Evolutionary conservation across 2,888 invertebrate species (phyloP).

Genomic region (Mayetiola destructor): DNA sequence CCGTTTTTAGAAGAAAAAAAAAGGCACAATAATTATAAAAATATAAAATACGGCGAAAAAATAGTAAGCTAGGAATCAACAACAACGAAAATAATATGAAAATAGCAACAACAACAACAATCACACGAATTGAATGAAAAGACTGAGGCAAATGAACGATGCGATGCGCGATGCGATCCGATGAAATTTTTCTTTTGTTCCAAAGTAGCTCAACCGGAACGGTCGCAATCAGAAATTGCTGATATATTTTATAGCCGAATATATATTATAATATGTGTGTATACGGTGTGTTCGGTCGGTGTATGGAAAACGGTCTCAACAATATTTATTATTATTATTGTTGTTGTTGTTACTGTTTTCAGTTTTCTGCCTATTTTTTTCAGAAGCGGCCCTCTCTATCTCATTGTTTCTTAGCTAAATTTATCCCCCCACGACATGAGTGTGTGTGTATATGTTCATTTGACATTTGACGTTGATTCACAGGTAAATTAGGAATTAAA

Average conservation of each 20-base stretch:
- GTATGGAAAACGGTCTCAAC: not conserved
- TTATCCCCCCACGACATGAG: no score
- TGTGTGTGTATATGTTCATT: not conserved
- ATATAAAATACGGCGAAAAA: not conserved
- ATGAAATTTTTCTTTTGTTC: conserved; percentile 12
- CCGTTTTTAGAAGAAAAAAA: not conserved
- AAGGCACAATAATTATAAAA: conserved; percentile 10
- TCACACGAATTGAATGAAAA: conserved; percentile 9
- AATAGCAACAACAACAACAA: not conserved
- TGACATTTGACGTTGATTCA: conserved; percentile 13
- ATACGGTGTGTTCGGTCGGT: not conserved
- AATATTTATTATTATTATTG: conserved; percentile 6
- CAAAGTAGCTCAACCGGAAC: conserved; percentile 12
- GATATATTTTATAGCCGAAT: conserved; percentile 9
- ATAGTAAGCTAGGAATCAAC: conserved; percentile 1
- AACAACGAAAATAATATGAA: conserved; percentile 1
- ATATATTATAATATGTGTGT: not conserved
- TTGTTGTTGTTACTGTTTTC: conserved; percentile 1
- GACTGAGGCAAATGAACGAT: conserved; percentile 10
- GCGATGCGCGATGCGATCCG: no score
- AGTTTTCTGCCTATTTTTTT: not conserved
- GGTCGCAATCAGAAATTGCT: conserved; percentile 11
- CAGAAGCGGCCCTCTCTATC: no score
- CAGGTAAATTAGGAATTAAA: conserved; percentile 10
- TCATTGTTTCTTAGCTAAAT: no score